Evolutionary conservation across 2,113 vertebrate species (phyloP), one percentile per base, ranked within the genome.

Genomic region (Halichoerus grypus): DNA sequence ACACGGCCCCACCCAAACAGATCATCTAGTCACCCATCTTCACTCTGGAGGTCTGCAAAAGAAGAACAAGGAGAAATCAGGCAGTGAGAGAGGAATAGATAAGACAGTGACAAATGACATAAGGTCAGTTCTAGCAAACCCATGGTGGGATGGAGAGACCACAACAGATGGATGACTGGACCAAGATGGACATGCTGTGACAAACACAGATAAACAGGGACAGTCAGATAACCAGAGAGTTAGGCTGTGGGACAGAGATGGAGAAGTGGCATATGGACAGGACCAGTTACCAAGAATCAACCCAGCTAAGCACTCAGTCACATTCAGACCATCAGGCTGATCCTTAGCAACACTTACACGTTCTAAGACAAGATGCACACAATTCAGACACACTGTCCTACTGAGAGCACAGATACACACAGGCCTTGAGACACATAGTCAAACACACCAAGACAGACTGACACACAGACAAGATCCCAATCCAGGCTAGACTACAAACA

Each of bases 21-120:
- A 94, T 65, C 83, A 57, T 91, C 98, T 99, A 99, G 98, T 99
- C 99, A 59, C 99, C 99, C 99, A 99, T 99, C 99, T 99, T 99
- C 99, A 99, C 99, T 99, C 99, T 99, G n/a, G 99, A 99, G 53
- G 99, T 99, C 99, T 99, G 98, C 26, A 98, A 98, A 98, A 89
- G 85, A 85, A 85, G 82, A 90, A 97, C 24, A 96, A 95, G 42
- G 90, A 96, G 18, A 96, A 94, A 91, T 97, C 53, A 97, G 42
- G 90, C 61, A 98, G 69, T 55, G 79, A 80, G 13, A 98, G 13
- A 97, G 36, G 42, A 98, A 72, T 0, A 83, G 36, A 53, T 63
- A 95, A 84, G 39, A 57, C 28, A 85, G 14, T 74, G 53, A 97
- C 79, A 61, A 86, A 77, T 36, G 72, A 90, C 49, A 87, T 67